These are phyloP conservation scores for Arenicola marina DNA, from an alignment of 2,888 invertebrate genomes.

Conservation along the genomic window DNA sequence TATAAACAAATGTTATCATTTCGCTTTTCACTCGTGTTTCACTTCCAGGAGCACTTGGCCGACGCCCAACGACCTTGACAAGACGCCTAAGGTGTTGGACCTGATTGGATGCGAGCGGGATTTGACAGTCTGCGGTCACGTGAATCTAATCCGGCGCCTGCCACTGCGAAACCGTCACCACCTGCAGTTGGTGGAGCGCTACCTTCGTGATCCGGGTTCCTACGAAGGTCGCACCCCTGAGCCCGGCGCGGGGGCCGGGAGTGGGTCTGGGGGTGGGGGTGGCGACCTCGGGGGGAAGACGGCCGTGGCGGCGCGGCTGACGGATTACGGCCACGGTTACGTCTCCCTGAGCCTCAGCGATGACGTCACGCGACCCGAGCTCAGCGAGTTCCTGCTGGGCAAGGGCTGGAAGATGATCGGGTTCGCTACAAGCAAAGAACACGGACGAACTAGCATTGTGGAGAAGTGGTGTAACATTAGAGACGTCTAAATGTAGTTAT, in stretches of 20 bases:
- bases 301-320: constrained; percentile 3
- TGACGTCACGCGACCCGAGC: constrained; percentile 25
- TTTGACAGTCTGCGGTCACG: constrained; percentile 22
- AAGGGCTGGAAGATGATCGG: constrained; percentile 25
- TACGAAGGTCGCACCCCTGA: constrained; percentile 15
- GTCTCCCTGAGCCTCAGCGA: constrained; percentile 18
- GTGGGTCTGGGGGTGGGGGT: neutral
- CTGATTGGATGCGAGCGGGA: constrained; percentile 24
- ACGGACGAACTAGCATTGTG: constrained; percentile 1
- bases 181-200: constrained; percentile 18
- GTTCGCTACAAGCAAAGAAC: neutral
- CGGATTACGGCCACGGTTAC: constrained; percentile 23
- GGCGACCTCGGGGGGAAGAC: neutral
- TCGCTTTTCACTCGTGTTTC: no score
- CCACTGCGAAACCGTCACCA: constrained; percentile 13
- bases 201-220: constrained; percentile 15
- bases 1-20: no score
- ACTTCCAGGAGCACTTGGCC: no score
- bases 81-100: constrained; percentile 12
- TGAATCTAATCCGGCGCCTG: constrained; percentile 17
- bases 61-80: no score
- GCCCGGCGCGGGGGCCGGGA: neutral
- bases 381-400: constrained; percentile 23
- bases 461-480: constrained; percentile 17
- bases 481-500: constrained; percentile 9